Evolutionary conservation across 1,140 invertebrate species (phyloP).

Genomic region (Pissodes strobi): DNA sequence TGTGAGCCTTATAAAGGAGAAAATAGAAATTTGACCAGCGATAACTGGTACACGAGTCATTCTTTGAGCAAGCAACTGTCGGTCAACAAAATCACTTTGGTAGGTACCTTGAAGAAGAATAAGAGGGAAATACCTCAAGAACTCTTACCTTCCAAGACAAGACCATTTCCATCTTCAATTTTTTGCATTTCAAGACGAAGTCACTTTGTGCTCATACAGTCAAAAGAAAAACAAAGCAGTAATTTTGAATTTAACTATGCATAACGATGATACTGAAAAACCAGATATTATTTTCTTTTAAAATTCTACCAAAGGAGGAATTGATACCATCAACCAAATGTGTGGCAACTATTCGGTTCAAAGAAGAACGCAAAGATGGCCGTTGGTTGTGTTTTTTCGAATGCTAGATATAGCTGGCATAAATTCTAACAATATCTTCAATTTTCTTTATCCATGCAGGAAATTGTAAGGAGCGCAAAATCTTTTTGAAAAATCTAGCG

Average conservation of each 20-base stretch:
- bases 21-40: constrained; percentile 47
- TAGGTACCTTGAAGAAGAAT: constrained; percentile 50
- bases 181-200: constrained; percentile 46
- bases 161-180: constrained; percentile 24
- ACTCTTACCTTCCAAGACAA: constrained; percentile 42
- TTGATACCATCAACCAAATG: constrained; percentile 50
- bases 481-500: no score
- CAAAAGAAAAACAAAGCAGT: no score
- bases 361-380: constrained; percentile 59
- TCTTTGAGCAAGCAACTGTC: constrained; percentile 37
- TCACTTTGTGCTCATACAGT: constrained; percentile 45
- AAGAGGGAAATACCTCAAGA: constrained; percentile 47
- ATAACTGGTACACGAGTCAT: constrained; percentile 46
- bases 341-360: constrained; percentile 46
- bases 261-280: constrained; percentile 44
- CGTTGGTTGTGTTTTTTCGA: constrained; percentile 57
- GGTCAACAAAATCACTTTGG: constrained; percentile 45
- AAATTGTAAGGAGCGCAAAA: no score
- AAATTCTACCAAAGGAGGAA: constrained; percentile 54
- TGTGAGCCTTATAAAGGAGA: constrained; percentile 41
- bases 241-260: constrained; percentile 48
- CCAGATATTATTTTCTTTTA: constrained; percentile 55
- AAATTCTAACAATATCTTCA: no score
- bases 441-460: no score
- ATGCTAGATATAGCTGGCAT: no score